phyloP scores from a whole-genome alignment of 2,888 invertebrate species.

The Coenonympha arcania region DNA sequence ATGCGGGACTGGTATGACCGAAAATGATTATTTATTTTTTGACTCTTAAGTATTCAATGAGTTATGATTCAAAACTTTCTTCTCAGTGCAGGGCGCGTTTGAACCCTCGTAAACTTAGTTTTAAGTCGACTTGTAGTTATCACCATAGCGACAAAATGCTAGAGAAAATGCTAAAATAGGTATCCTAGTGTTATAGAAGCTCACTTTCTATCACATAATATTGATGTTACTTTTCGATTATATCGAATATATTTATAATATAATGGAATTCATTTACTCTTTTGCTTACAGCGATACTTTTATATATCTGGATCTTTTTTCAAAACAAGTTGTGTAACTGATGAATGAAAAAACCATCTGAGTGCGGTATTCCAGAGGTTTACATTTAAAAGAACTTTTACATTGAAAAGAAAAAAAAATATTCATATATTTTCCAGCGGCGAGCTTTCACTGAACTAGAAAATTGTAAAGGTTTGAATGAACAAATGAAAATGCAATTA shows the following conservation, averaged over 20 bases:
- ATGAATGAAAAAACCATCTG: conserved; percentile 1
- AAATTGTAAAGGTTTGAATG: neutral
- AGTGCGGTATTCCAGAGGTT: conserved; percentile 5
- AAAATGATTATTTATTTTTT: neutral
- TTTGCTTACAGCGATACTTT: neutral
- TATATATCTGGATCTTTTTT: neutral
- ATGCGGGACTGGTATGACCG: neutral
- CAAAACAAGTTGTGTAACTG: conserved; percentile 2
- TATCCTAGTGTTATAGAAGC: no score
- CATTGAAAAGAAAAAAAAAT: no score
- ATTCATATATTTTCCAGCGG: conserved; percentile 4
- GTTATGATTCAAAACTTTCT: no score
- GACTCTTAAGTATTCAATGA: no score
- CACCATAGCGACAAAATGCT: no score
- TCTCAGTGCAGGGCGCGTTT: no score
- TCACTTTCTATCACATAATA: no score
- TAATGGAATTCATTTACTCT: neutral
- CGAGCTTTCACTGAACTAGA: neutral
- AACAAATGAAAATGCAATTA: neutral
- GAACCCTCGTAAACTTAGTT: no score
- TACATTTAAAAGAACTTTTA: conserved; percentile 5
- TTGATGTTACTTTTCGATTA: neutral
- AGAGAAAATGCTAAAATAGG: no score
- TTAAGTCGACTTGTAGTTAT: no score
- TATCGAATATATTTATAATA: neutral